These are phyloP conservation scores for Pagetopsis macropterus DNA, from an alignment of 2,797 vertebrate genomes.

Conservation along the genomic window DNA sequence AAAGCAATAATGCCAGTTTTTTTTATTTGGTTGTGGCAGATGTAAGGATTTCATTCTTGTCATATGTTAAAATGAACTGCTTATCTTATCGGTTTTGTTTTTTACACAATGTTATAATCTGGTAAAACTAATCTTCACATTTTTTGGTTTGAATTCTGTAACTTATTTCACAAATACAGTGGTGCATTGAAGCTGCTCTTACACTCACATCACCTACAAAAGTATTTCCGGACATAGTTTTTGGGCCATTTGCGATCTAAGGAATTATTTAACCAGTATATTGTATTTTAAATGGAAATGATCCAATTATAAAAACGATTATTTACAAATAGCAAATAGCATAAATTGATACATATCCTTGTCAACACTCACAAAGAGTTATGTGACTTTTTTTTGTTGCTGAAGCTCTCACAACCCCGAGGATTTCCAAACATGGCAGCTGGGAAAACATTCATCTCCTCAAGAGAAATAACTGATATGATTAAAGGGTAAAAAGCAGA, in stretches of 20 bases:
- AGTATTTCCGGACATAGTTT: neutral
- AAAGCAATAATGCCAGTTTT: neutral
- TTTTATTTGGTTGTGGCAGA: neutral
- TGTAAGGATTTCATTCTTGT: neutral
- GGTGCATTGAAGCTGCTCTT: neutral
- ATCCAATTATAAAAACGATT: neutral
- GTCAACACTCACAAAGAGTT: neutral
- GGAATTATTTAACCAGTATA: neutral
- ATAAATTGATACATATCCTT: neutral
- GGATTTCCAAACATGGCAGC: slow-evolving; percentile 15
- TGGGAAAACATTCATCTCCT: slow-evolving; percentile 15
- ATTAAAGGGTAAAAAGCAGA: slow-evolving; percentile 18
- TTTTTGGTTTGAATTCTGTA: neutral
- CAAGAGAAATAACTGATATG: neutral
- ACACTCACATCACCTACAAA: neutral
- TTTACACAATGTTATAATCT: too few species aligned
- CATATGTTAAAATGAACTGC: neutral
- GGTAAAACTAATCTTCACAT: neutral
- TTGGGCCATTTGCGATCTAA: neutral
- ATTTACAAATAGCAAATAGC: slow-evolving; percentile 1
- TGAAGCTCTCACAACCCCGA: neutral
- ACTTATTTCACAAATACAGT: neutral
- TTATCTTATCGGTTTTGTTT: too few species aligned
- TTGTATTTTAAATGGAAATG: neutral
- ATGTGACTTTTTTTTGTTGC: neutral